These are phyloP conservation scores for Meteorus sp. DNA, from an alignment of 1,140 invertebrate species.

Conservation along the genomic window DNA sequence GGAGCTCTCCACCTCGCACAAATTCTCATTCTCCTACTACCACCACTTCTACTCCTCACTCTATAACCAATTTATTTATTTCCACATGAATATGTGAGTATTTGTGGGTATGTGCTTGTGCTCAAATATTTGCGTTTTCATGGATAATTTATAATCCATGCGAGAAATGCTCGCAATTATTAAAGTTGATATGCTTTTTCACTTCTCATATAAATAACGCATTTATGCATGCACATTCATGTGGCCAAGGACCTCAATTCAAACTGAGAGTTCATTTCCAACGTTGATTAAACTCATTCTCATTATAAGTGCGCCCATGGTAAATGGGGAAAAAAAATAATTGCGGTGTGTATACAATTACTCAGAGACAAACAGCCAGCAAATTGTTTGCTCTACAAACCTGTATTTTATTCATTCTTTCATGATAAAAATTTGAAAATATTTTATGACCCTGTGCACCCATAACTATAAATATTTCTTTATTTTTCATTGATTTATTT, in stretches of 20 bases:
- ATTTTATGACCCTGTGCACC: neutral
- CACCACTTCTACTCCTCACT: too few species aligned
- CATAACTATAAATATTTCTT: neutral
- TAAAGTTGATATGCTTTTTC: neutral
- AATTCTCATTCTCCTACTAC: too few species aligned
- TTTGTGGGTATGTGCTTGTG: too few species aligned
- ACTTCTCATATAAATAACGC: neutral
- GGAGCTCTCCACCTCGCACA: too few species aligned
- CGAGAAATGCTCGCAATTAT: neutral
- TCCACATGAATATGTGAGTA: too few species aligned
- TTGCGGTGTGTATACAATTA: too few species aligned
- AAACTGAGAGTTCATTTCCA: neutral
- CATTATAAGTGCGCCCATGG: too few species aligned
- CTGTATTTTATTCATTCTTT: neutral
- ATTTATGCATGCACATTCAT: neutral
- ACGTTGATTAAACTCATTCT: neutral
- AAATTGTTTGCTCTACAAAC: slow-evolving; percentile 5
- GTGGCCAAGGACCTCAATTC: neutral
- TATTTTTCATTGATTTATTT: neutral
- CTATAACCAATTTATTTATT: neutral
- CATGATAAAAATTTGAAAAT: too few species aligned
- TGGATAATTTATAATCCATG: neutral
- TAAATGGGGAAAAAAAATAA: neutral
- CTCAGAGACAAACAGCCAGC: neutral
- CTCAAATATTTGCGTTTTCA: neutral